Evolutionary conservation across 2,113 vertebrate genomes (phyloP).

Genomic region (Haemorhous mexicanus): DNA sequence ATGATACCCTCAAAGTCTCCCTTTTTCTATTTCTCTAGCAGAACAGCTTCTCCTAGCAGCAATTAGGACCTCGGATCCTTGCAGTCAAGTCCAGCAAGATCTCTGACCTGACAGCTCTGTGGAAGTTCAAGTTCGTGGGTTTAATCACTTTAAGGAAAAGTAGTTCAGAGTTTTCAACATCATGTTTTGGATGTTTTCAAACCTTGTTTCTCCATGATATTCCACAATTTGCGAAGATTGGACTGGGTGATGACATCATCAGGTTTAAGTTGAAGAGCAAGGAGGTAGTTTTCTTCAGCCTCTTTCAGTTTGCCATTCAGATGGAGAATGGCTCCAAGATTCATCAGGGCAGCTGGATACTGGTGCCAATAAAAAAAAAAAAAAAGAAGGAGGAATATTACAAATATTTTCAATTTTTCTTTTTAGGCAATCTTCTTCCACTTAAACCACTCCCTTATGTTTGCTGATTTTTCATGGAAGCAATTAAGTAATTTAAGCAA

Average conservation of each 20-base stretch:
- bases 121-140: conserved; percentile 28
- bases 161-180: conserved; percentile 31
- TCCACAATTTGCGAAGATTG: conserved; percentile 97
- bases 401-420: background rate
- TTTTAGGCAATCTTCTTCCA: conserved; percentile 18
- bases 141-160: background rate
- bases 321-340: conserved; percentile 97
- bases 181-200: conserved; percentile 88
- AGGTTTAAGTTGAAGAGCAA: conserved; percentile 92
- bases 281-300: conserved; percentile 95
- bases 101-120: background rate
- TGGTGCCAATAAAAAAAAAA: conserved; percentile 45
- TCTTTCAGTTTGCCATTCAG: conserved; percentile 93
- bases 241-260: conserved; percentile 97
- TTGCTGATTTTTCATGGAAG: conserved; percentile 28
- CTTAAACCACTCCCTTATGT: conserved; percentile 46
- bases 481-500: conserved; percentile 61
- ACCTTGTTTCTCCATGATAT: conserved; percentile 99
- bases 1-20: conserved; percentile 36
- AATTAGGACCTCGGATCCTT: conserved; percentile 23
- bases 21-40: conserved; percentile 46
- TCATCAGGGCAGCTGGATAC: conserved; percentile 98
- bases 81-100: conserved; percentile 12
- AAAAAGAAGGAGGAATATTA: conserved; percentile 31
- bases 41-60: conserved; percentile 57